phyloP scores from a whole-genome alignment of 2,888 invertebrate genomes.

The Blomia tropicalis region DNA sequence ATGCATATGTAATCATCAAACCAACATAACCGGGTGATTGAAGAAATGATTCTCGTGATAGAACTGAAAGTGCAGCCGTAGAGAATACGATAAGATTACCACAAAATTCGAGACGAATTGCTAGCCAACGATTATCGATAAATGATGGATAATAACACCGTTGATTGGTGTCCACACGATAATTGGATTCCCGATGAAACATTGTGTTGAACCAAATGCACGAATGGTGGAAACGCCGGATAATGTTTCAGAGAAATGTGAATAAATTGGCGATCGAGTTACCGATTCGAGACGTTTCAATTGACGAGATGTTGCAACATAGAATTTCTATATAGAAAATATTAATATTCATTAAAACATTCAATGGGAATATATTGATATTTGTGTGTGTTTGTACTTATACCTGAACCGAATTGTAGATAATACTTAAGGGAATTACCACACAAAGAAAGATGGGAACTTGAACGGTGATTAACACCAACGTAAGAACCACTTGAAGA shows the following conservation, averaged over 20 bases:
- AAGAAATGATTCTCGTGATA: slow-evolving; percentile 33
- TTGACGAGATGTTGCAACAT: slow-evolving; percentile 81
- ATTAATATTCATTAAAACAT: neutral
- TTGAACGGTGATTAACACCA: slow-evolving; percentile 24
- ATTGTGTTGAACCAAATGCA: slow-evolving; percentile 59
- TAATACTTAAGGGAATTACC: slow-evolving; percentile 33
- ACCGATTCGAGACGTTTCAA: slow-evolving; percentile 81
- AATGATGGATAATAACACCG: slow-evolving; percentile 18
- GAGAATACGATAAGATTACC: slow-evolving; percentile 40
- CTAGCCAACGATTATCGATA: slow-evolving; percentile 36
- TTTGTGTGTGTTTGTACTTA: no score
- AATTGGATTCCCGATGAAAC: slow-evolving; percentile 78
- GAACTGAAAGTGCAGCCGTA: slow-evolving; percentile 45
- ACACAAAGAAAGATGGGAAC: slow-evolving; percentile 35
- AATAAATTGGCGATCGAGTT: slow-evolving; percentile 85
- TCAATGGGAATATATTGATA: no score
- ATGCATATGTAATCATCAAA: slow-evolving; percentile 40
- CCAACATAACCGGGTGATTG: slow-evolving; percentile 34
- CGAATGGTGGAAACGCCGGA: slow-evolving; percentile 64
- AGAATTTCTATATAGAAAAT: slow-evolving; percentile 52
- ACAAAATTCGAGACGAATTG: slow-evolving; percentile 40
- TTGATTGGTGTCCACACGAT: slow-evolving; percentile 76
- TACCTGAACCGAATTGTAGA: slow-evolving; percentile 35
- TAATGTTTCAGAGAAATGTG: slow-evolving; percentile 56
- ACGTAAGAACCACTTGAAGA: neutral